Base-by-base conservation (phyloP, 2,113 vertebrate genomes). In the Notothenia coriiceps region DNA sequence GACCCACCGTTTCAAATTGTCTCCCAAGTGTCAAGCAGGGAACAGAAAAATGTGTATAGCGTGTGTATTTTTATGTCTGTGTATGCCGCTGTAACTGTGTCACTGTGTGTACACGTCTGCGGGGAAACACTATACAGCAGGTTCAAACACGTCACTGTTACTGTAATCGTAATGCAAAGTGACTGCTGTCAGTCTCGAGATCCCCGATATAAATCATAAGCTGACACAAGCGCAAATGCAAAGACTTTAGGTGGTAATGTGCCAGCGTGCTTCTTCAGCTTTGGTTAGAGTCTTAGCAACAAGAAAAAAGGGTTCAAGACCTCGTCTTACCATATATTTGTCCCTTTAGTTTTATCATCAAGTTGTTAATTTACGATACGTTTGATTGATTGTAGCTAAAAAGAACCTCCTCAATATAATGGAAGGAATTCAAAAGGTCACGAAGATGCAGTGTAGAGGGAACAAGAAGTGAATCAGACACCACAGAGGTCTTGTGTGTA, bases 1-100 rank as follows among this genome's bases (percentile, higher is more conserved):
- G 87, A 79, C 78, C 85, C 86, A 62, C 79, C 61, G n/a, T 93
- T 90, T 92, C 80, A 90, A 91, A 95, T 90, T 71, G 80, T 79
- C 81, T 90, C 88, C 82, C 73, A 54, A 64, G 83, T 61, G 85
- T 44, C 85, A 79, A 66, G 62, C 47, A 11, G 74, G 50, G 73
- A 60, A 64, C 59, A 70, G 64, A 66, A 61, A 75, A 71, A 70
- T 77, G 46, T 80, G 75, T 73, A 67, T 69, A 50, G 74, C 59
- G 44, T 59, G 64, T 33, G 75, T 18, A 2, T 43, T 9, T 75
- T 40, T 56, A 14, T 17, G 69, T 54, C 47, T 69, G 73, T 25
- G 72, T 74, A 18, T 51, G 54, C 9, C 6, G 9, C 49, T 80
- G 67, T 77, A 80, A 87, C 62, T 86, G 88, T 83, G 86, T 89